phyloP scores from a whole-genome alignment of 1,140 invertebrate genomes.

The Anthonomus grandis region DNA sequence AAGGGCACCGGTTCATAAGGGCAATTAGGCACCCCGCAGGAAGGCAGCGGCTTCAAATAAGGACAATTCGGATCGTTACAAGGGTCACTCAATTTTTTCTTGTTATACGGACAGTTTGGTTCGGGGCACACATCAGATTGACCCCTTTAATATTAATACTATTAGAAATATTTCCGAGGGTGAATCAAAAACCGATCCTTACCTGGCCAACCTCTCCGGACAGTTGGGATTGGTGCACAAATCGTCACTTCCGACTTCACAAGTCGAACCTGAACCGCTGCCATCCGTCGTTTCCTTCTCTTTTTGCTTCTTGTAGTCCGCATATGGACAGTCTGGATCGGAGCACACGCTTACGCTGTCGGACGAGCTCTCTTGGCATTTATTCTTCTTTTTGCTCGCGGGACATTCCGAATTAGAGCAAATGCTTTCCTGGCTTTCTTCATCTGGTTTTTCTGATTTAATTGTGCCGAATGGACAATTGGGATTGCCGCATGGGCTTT shows the following conservation, averaged over 20 bases:
- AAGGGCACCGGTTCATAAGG: conserved; percentile 24
- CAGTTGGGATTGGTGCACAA: conserved; percentile 35
- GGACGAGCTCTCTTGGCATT: conserved; percentile 4
- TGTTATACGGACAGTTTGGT: conserved; percentile 30
- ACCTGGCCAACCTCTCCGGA: conserved; percentile 21
- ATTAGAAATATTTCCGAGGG: too few relatives aligned
- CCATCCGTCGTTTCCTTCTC: background rate
- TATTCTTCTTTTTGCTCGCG: background rate
- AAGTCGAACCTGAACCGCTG: background rate
- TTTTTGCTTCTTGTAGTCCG: conserved; percentile 3
- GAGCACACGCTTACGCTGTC: conserved; percentile 8
- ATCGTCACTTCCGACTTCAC: conserved; percentile 2
- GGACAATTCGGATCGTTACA: conserved; percentile 23
- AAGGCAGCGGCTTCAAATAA: conserved; percentile 20
- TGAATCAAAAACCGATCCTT: background rate
- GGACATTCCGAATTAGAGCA: conserved; percentile 5
- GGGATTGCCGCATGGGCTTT: background rate
- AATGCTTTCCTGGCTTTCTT: background rate
- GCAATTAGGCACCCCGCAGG: conserved; percentile 28
- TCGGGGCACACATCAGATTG: conserved; percentile 26
- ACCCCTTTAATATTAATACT: conserved; percentile 8
- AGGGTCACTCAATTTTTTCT: background rate
- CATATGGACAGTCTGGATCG: conserved; percentile 18
- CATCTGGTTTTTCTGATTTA: conserved; percentile 11
- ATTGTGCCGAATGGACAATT: background rate